phyloP scores from a whole-genome alignment of 2,113 vertebrate genomes.

The Cromileptes altivelis region DNA sequence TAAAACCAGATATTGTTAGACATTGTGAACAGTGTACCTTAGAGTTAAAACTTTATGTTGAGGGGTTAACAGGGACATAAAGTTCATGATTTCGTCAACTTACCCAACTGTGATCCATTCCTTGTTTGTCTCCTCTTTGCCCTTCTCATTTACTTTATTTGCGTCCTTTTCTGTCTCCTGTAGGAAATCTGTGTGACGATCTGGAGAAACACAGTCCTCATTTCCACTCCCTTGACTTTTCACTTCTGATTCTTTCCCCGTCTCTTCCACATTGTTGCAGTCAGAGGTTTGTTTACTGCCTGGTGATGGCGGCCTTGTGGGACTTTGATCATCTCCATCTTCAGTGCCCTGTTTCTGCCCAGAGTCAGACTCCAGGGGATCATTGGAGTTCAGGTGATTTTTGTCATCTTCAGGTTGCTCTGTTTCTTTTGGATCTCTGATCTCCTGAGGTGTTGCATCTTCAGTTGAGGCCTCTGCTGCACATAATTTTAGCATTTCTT shows the following conservation, averaged over 20 bases:
- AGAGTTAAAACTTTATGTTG: no score
- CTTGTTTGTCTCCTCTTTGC: conserved; percentile 17
- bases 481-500: conserved; percentile 16
- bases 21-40: not conserved
- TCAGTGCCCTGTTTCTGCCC: not conserved
- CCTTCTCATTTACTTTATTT: not conserved
- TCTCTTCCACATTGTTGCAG: not conserved
- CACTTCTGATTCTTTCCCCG: not conserved
- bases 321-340: not conserved
- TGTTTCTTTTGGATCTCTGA: not conserved
- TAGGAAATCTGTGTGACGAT: conserved; percentile 1
- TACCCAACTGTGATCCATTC: conserved; percentile 60
- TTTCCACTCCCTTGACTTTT: conserved; percentile 17
- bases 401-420: not conserved
- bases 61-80: not conserved
- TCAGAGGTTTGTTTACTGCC: conserved; percentile 3
- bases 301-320: not conserved
- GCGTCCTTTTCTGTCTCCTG: conserved; percentile 14
- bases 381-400: not conserved
- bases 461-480: not conserved
- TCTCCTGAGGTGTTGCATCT: not conserved
- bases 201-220: not conserved
- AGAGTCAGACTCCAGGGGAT: not conserved
- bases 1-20: not conserved
- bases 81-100: not conserved